Evolutionary conservation across 2,113 vertebrate species (phyloP), one percentile per base, ranked within the genome.

Genomic region (cattle (Bos taurus)): DNA sequence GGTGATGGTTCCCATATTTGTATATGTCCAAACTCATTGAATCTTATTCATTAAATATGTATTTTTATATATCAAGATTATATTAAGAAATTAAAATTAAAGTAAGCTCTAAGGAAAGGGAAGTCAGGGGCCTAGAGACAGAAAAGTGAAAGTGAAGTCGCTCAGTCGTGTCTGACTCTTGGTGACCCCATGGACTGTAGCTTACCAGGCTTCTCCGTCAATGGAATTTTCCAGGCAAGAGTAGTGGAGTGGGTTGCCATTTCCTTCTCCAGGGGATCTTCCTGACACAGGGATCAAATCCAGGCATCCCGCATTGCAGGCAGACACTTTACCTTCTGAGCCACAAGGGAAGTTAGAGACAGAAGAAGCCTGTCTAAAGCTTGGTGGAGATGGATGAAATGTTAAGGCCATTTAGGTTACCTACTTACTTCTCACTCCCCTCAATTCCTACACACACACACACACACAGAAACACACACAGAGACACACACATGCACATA

Each of bases 401-500:
- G 14, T 14, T 56, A 19, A 64, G 77, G 3, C 5, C 30, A 6
- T 57, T 14, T 64, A 56, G 2, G 5, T 71, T 50, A 59, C 25
- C 26, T 30, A n/a, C 9, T 64, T 56, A 36, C 26, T 93, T 82
- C 15, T 46, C 28, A 52, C 3, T 3, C 12, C 21, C 4, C 1
- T 15, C 30, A 11, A 14, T 6, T 56, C 33, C 6, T 52, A 12
- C 11, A 9, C 14, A 56, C 5, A 33, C 26, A 17, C 9, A 40
- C n/a, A 52, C 13, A n/a, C 26, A 16, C 25, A 77, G 3, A 74
- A 0, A 71, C n/a, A 40, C 12, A 43, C 21, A 26, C 40, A 77
- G 3, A 43, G 0, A 30, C 4, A 30, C 77, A 50, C 46, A 30
- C 4, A 6, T 0, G 6, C 40, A 46, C 25, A 26, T 28, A 8